A percentile compares a stretch with the other conserved stretches of the same genome.
These are phyloP conservation scores for Tetramorium parvispinum DNA, from an alignment of 1,140 invertebrate genomes.

Conservation along the genomic window DNA sequence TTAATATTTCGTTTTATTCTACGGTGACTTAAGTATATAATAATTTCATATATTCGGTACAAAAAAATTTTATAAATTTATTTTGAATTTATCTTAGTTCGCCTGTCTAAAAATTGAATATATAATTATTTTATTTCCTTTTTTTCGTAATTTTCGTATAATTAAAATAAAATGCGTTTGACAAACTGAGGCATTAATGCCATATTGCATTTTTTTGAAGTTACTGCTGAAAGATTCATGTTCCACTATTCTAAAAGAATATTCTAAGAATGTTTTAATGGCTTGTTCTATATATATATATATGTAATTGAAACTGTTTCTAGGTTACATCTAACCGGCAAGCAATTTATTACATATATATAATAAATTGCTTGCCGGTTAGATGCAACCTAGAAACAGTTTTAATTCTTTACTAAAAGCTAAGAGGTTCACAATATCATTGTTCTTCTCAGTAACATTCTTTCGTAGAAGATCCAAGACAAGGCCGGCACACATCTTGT, in stretches of 20 bases:
- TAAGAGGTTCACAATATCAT: neutral
- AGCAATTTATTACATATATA: no score
- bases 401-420: neutral
- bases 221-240: neutral
- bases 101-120: neutral
- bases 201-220: neutral
- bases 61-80: neutral
- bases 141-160: neutral
- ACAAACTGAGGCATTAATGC: no score
- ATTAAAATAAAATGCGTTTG: neutral
- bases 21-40: neutral
- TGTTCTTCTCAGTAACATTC: neutral
- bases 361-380: neutral
- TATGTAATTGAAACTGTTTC: no score
- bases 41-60: neutral
- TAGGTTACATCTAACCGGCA: no score
- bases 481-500: neutral
- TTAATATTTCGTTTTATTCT: neutral
- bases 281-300: neutral
- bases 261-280: neutral
- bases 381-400: neutral
- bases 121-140: neutral
- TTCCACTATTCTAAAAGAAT: neutral
- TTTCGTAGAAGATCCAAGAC: slow-evolving; percentile 7
- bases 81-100: neutral